These are phyloP conservation scores for Mormyrus lacerda DNA, from an alignment of 2,113 vertebrate genomes.

Conservation along the genomic window DNA sequence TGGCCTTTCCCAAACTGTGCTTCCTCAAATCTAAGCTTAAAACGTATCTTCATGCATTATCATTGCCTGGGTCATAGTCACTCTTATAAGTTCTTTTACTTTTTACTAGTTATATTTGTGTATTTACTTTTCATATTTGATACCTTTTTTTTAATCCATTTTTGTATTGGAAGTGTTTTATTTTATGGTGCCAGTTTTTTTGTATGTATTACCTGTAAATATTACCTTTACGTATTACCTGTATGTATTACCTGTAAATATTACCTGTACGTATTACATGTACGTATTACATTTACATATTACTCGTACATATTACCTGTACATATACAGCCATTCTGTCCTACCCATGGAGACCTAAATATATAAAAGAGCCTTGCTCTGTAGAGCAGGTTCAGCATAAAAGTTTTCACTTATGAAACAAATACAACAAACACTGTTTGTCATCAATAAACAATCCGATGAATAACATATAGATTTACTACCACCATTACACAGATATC, in stretches of 20 bases:
- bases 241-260: too few species aligned
- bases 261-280: too few species aligned
- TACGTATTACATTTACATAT: too few species aligned
- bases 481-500: background rate
- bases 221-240: too few species aligned
- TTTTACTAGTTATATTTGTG: background rate
- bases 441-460: background rate
- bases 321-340: background rate
- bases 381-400: background rate
- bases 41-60: background rate
- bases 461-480: background rate
- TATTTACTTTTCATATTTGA: background rate
- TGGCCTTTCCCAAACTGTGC: background rate
- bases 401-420: background rate
- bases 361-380: background rate
- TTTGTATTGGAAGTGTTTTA: background rate
- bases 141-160: background rate
- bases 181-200: background rate
- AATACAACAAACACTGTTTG: background rate
- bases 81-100: background rate
- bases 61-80: background rate
- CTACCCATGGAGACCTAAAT: background rate
- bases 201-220: background rate
- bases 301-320: background rate
- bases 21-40: background rate